Evolutionary conservation across 2,888 invertebrate genomes (phyloP).

Genomic region (Chloroclysta siterata): DNA sequence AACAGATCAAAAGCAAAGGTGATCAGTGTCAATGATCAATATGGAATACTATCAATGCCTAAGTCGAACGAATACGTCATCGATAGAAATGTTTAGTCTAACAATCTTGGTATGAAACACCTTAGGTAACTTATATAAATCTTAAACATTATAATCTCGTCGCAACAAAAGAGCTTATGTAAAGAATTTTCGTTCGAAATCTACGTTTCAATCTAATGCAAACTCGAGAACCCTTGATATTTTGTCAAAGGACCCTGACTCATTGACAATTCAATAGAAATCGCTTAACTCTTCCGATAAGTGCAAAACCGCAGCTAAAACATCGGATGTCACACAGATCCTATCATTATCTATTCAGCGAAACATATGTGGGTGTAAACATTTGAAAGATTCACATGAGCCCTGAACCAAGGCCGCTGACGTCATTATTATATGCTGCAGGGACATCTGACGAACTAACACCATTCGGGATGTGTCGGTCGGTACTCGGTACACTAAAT

Average conservation of each 20-base stretch:
- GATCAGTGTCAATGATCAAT: constrained; percentile 11
- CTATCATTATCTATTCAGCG: constrained; percentile 37
- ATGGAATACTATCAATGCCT: constrained; percentile 15
- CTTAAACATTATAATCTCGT: background rate
- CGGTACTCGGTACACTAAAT: constrained; percentile 50
- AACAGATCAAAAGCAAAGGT: constrained; percentile 5
- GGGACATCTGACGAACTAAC: constrained; percentile 48
- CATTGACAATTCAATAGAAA: background rate
- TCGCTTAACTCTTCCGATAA: background rate
- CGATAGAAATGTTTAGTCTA: constrained; percentile 21
- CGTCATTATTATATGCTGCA: constrained; percentile 69
- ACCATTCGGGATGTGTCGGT: constrained; percentile 58
- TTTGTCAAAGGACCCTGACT: constrained; percentile 7
- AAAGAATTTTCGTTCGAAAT: background rate
- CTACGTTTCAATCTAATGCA: background rate
- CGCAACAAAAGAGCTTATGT: background rate
- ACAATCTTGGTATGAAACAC: constrained; percentile 13
- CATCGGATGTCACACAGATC: constrained; percentile 3
- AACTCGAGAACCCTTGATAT: constrained; percentile 9
- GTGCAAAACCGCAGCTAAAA: background rate
- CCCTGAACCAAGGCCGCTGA: constrained; percentile 71
- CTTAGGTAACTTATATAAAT: background rate
- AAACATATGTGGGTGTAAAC: constrained; percentile 63
- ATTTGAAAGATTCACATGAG: constrained; percentile 63
- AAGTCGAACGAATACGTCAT: constrained; percentile 41